These are phyloP conservation scores for Watsonalla cultraria DNA, from an alignment of 2,888 invertebrate genomes.

Conservation along the genomic window DNA sequence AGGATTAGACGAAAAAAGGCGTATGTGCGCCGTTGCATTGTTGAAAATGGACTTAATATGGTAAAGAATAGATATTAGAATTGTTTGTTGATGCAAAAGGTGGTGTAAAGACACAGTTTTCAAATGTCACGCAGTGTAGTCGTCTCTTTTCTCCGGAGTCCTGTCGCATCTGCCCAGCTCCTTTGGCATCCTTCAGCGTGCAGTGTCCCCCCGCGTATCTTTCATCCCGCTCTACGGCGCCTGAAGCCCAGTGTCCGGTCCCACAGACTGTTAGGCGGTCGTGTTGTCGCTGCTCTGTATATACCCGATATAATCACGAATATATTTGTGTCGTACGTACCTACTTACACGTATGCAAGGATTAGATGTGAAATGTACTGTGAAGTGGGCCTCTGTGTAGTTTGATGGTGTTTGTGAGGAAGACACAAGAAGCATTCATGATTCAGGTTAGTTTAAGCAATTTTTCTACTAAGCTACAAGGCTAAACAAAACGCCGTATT, in stretches of 20 bases:
- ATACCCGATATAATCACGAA: constrained; percentile 41
- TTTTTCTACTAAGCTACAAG: constrained; percentile 11
- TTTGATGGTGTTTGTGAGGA: constrained; percentile 63
- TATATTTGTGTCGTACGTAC: constrained; percentile 51
- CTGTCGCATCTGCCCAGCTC: constrained; percentile 75
- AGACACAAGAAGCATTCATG: constrained; percentile 63
- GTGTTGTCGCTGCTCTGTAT: constrained; percentile 47
- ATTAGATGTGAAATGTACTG: constrained; percentile 72
- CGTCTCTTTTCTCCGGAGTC: constrained; percentile 77
- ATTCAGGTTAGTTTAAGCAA: constrained; percentile 66
- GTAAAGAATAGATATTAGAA: constrained; percentile 12
- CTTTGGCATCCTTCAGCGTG: constrained; percentile 75
- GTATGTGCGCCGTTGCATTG: constrained; percentile 20
- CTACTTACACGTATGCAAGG: constrained; percentile 46
- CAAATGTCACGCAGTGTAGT: constrained; percentile 77
- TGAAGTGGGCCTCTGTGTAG: constrained; percentile 64
- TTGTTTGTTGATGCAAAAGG: constrained; percentile 31
- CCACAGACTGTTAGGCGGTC: constrained; percentile 66
- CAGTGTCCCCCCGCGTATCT: constrained; percentile 70
- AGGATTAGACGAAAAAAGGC: constrained; percentile 30
- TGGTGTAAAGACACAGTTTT: constrained; percentile 76
- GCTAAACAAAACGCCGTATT: neutral
- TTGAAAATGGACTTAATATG: constrained; percentile 25
- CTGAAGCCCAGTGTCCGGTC: constrained; percentile 75
- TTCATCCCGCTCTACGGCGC: constrained; percentile 69